Percentiles rank a stretch among this genome's conserved stretches.
Conservation (phyloP, 2,888 invertebrate genomes). For the Eupsilia transversa region DNA sequence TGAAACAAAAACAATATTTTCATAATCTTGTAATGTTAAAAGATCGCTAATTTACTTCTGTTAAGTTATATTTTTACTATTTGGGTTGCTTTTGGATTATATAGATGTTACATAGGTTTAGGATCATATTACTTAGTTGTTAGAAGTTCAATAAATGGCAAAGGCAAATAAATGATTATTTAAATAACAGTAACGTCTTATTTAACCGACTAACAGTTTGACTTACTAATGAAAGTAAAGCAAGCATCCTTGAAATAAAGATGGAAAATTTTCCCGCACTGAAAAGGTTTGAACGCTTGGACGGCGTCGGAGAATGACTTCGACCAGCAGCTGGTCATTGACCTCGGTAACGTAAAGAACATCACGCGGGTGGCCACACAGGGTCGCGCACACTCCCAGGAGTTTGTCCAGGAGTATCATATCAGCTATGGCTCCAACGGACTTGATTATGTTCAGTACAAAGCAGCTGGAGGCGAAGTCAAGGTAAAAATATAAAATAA, state of each 20-base stretch:
- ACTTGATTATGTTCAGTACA: constrained; percentile 96
- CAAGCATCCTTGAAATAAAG: constrained; percentile 56
- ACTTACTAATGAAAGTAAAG: constrained; percentile 65
- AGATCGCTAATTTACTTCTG: constrained; percentile 39
- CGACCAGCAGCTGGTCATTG: constrained; percentile 97
- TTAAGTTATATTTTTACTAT: constrained; percentile 29
- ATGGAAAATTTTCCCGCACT: constrained; percentile 66
- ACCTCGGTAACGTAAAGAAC: constrained; percentile 96
- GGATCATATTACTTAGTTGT: constrained; percentile 43
- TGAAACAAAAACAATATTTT: constrained; percentile 40
- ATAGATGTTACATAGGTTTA: constrained; percentile 58
- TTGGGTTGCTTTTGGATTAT: constrained; percentile 58
- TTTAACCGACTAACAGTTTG: constrained; percentile 63
- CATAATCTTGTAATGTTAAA: constrained; percentile 37
- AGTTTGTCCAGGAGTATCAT: constrained; percentile 98
- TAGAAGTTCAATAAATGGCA: constrained; percentile 53
- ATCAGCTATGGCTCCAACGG: constrained; percentile 98
- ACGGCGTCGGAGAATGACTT: constrained; percentile 97
- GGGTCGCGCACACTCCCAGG: constrained; percentile 96
- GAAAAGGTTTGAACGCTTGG: constrained; percentile 97
- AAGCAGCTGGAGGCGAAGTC: constrained; percentile 96
- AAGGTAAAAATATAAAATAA: constrained; percentile 92
- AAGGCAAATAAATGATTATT: constrained; percentile 65
- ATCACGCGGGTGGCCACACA: constrained; percentile 97
- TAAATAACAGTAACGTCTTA: constrained; percentile 55